These are phyloP conservation scores for Borostomias antarcticus DNA, from an alignment of 2,797 vertebrate genomes.

Conservation along the genomic window DNA sequence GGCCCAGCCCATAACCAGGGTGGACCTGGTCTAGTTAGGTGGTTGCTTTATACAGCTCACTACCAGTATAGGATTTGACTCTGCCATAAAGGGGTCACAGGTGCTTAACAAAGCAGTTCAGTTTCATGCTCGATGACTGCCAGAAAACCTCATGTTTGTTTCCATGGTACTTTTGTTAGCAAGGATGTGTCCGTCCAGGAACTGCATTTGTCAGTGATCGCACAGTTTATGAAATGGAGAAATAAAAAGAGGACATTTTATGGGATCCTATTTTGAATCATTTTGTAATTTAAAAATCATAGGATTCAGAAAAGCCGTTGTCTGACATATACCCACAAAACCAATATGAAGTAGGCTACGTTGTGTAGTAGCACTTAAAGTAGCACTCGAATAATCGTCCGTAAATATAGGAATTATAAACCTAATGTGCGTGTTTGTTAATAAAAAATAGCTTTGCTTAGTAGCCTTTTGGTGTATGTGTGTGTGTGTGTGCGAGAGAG, in stretches of 20 bases:
- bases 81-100: too few relatives aligned
- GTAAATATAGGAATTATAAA: too few relatives aligned
- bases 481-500: too few relatives aligned
- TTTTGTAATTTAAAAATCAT: neutral
- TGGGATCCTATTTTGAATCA: conserved; percentile 3
- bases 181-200: neutral
- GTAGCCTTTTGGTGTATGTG: neutral
- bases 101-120: too few relatives aligned
- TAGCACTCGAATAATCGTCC: too few relatives aligned
- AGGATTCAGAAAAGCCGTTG: neutral
- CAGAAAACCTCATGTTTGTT: neutral
- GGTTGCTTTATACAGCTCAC: neutral
- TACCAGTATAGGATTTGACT: neutral
- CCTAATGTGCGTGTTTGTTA: too few relatives aligned
- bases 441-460: conserved; percentile 10
- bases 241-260: neutral
- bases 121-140: neutral
- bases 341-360: too few relatives aligned
- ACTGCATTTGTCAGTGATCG: neutral
- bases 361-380: too few relatives aligned
- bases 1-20: too few relatives aligned
- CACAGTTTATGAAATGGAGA: neutral
- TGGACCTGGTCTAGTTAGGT: neutral
- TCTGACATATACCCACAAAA: neutral
- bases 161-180: neutral